These are phyloP conservation scores for Fopius arisanus DNA, from an alignment of 1,140 invertebrate genomes.

Conservation along the genomic window DNA sequence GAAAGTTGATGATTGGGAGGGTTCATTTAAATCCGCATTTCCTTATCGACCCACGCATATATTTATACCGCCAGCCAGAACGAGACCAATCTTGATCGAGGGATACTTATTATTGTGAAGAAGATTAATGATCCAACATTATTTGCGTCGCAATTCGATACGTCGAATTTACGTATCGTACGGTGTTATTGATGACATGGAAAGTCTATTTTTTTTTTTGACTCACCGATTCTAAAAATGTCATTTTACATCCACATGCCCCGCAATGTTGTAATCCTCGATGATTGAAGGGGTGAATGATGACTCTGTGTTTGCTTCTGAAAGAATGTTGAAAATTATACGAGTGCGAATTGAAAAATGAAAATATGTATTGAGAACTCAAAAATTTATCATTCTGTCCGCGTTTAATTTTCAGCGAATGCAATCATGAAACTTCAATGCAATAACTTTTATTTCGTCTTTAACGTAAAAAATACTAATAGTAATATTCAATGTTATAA, in stretches of 20 bases:
- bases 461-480: no score
- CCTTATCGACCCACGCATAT: neutral
- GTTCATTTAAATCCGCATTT: neutral
- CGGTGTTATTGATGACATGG: conserved; percentile 23
- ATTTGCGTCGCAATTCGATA: conserved; percentile 58
- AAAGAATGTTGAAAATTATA: neutral
- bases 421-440: neutral
- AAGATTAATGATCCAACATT: conserved; percentile 50
- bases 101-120: conserved; percentile 44
- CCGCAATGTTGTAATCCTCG: neutral
- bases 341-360: no score
- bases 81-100: conserved; percentile 32
- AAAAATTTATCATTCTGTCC: no score
- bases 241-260: neutral
- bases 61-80: neutral
- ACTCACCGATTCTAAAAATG: neutral
- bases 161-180: conserved; percentile 47
- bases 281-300: neutral
- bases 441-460: neutral
- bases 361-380: no score
- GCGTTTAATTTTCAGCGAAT: neutral
- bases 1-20: neutral
- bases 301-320: neutral
- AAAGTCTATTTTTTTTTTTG: neutral
- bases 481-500: neutral